Percentiles rank a stretch among this genome's conserved stretches.
phyloP scores from a whole-genome alignment of 2,113 vertebrate genomes.

The Holacanthus passer region DNA sequence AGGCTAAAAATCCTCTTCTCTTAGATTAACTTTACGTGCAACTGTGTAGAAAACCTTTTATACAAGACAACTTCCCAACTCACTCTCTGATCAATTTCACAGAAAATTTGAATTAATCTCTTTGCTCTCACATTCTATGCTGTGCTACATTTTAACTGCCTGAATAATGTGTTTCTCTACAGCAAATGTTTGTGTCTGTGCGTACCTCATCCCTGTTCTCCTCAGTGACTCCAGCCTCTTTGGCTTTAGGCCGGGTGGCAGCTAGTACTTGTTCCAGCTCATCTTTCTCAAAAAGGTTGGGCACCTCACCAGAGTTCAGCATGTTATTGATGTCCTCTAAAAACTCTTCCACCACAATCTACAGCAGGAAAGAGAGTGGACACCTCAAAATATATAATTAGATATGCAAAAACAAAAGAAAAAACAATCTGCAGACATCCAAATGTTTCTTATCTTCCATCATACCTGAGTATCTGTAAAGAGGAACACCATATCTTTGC shows the following conservation, averaged over 20 bases:
- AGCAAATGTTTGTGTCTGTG: background rate
- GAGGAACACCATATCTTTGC: constrained; percentile 90
- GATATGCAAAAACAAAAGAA: background rate
- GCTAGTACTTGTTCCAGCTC: constrained; percentile 87
- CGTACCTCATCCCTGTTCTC: constrained; percentile 89
- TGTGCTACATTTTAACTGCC: background rate
- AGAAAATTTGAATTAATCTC: background rate
- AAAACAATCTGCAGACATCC: background rate
- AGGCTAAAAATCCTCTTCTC: too few species aligned
- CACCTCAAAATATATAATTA: background rate
- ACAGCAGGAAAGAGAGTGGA: background rate
- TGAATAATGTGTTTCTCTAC: background rate
- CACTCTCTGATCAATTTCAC: background rate
- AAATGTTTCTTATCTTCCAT: background rate
- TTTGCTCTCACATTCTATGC: background rate
- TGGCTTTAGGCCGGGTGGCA: constrained; percentile 86
- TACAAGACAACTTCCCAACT: background rate
- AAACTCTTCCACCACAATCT: constrained; percentile 88
- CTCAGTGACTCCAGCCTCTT: constrained; percentile 87
- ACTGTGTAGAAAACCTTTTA: background rate
- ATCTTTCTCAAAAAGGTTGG: constrained; percentile 90
- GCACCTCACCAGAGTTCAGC: constrained; percentile 89
- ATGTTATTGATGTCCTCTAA: constrained; percentile 91
- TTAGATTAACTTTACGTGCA: background rate
- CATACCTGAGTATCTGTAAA: constrained; percentile 92